Conservation (phyloP, 2,113 vertebrate species). For the Dunckerocampus dactyliophorus region DNA sequence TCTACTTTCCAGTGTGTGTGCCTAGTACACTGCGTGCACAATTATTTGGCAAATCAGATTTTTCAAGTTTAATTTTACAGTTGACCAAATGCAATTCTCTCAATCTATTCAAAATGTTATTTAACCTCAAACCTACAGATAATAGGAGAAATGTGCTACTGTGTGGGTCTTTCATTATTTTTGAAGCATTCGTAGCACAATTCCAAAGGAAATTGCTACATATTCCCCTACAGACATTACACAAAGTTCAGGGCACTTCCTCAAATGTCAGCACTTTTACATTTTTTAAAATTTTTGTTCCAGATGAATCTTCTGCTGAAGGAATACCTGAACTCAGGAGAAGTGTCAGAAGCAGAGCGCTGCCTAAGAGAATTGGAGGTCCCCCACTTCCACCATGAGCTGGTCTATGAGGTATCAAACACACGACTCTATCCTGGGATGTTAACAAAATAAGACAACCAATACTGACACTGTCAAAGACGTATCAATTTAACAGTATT, state of each 20-base stretch:
- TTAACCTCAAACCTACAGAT: too few species aligned
- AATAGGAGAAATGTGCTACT: background rate
- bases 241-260: background rate
- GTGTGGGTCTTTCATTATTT: background rate
- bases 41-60: too few species aligned
- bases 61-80: too few species aligned
- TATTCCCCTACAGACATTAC: background rate
- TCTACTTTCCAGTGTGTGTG: too few species aligned
- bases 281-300: constrained; percentile 3
- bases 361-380: constrained; percentile 83
- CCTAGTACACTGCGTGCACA: too few species aligned
- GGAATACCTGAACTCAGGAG: constrained; percentile 81
- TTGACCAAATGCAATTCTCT: too few species aligned
- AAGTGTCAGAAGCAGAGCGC: constrained; percentile 76
- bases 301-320: constrained; percentile 84
- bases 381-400: constrained; percentile 87
- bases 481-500: too few species aligned
- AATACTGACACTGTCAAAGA: background rate
- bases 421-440: background rate
- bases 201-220: background rate
- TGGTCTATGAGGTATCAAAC: constrained; percentile 80
- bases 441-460: background rate
- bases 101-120: too few species aligned
- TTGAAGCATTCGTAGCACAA: background rate
- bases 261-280: background rate